Evolutionary conservation across 2,888 invertebrate genomes (phyloP), one percentile per base, ranked within the genome.

Genomic region (Caenorhabditis macrosperma): DNA sequence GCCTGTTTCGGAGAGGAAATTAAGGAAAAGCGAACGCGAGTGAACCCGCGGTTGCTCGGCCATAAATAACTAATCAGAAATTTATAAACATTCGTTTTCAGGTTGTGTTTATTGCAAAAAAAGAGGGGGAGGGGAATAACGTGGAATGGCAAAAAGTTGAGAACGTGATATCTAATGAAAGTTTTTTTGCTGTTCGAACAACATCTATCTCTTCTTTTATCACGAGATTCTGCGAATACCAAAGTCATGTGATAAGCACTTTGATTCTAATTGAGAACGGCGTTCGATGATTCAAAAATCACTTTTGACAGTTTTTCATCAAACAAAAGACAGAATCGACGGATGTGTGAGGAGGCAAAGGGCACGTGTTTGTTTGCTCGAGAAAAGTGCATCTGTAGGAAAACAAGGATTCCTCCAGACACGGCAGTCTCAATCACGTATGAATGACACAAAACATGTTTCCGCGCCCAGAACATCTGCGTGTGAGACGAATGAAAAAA

Each of bases 371-470:
- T 44, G 44, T 44, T 44, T 44, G 44, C 44, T 44, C 44, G 4
- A 10, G 44, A 17, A 52, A 7, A 52, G 52, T 52, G 52, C 52
- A 24, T 12, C 24, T 48, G 48, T 48, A 12, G 28, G 15, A 61
- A 15, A 61, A 46, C 17, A 48, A 2, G 26, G 41, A 26, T 17
- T 41, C 26, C 15, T 12, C n/a, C 0, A 28, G 12, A 28, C 26
- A 60, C 10, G n/a, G 26, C 17, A 54, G 38, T 52, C 69, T 38
- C 50, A 60, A 57, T 60, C 50, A 30, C 52, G 48, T 68, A 68
- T 68, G 59, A 59, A 59, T 59, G 68, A 38, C 35, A 50, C 35
- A 17, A 52, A 57, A 46, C 66, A 66, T 44, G 41, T 54, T 41
- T 22, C 38, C 20, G 4, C 35, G 20, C 38, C 38, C 7, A 12